Percentiles rank a stretch among this genome's conserved stretches.
Evolutionary conservation across 2,113 vertebrate species (phyloP).

Genomic region (Lampris megalopsis): DNA sequence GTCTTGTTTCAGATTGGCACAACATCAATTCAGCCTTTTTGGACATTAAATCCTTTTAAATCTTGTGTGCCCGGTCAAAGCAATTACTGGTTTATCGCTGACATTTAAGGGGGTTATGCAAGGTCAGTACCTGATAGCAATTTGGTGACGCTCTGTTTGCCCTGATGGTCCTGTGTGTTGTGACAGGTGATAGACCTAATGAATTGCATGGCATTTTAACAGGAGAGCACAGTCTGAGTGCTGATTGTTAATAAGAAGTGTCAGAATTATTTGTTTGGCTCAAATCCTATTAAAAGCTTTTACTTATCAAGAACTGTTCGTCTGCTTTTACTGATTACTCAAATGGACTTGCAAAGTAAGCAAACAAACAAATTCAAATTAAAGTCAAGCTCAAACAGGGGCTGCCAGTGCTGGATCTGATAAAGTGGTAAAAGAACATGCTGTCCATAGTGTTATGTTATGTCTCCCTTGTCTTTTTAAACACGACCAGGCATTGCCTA

Average conservation of each 20-base stretch:
- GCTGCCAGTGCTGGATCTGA: slow-evolving; percentile 30
- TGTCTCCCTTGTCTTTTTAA: not conserved
- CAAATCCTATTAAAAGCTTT: slow-evolving; percentile 81
- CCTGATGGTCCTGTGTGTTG: slow-evolving; percentile 60
- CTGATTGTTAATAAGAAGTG: slow-evolving; percentile 77
- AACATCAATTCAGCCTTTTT: slow-evolving; percentile 23
- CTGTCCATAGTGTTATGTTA: slow-evolving; percentile 16
- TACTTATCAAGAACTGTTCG: slow-evolving; percentile 72
- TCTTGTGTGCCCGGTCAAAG: slow-evolving; percentile 30
- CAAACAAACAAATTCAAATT: slow-evolving; percentile 65
- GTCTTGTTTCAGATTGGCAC: slow-evolving; percentile 27
- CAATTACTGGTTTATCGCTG: slow-evolving; percentile 42
- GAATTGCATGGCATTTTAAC: slow-evolving; percentile 72
- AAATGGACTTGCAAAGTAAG: slow-evolving; percentile 76
- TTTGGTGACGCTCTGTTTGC: slow-evolving; percentile 72
- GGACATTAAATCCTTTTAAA: slow-evolving; percentile 30
- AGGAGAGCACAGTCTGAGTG: slow-evolving; percentile 68
- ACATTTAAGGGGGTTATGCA: not conserved
- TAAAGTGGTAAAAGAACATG: slow-evolving; percentile 31
- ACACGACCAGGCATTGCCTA: not conserved
- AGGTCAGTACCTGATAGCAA: slow-evolving; percentile 64
- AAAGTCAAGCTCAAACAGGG: slow-evolving; percentile 49
- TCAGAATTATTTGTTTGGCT: slow-evolving; percentile 78
- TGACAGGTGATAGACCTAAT: slow-evolving; percentile 72
- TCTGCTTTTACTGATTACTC: slow-evolving; percentile 70